Conservation (phyloP, 92 coral and sea anemone species). For the Pocillopora meandrina region DNA sequence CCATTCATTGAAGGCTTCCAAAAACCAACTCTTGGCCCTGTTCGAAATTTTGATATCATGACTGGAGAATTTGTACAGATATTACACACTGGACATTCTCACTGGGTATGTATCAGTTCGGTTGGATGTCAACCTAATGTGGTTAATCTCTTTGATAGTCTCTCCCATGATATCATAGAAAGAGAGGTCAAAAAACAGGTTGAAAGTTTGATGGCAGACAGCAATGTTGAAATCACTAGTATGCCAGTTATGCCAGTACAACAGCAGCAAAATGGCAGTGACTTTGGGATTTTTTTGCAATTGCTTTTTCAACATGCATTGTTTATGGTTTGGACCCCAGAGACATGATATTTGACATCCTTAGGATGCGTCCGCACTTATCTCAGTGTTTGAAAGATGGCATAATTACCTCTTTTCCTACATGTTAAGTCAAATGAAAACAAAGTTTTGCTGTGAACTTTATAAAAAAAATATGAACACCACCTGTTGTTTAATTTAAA, state of each 20-base stretch:
- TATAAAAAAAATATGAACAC: neutral
- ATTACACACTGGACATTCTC: conserved; percentile 41
- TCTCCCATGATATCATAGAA: conserved; percentile 58
- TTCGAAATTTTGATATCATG: conserved; percentile 53
- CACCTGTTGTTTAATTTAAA: conserved; percentile 4
- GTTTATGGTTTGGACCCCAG: conserved; percentile 40
- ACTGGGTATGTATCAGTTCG: conserved; percentile 49
- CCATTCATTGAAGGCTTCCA: conserved; percentile 44
- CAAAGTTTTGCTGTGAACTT: neutral
- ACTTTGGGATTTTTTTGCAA: conserved; percentile 72
- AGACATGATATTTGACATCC: conserved; percentile 41
- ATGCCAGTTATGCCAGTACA: conserved; percentile 40
- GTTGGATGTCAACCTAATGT: conserved; percentile 55
- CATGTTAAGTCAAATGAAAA: conserved; percentile 23
- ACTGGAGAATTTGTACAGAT: conserved; percentile 54
- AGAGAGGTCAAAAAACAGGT: conserved; percentile 67
- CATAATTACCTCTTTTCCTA: conserved; percentile 41
- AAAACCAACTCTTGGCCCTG: conserved; percentile 56
- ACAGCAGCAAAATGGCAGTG: conserved; percentile 67
- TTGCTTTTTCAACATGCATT: conserved; percentile 67
- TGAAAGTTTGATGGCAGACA: conserved; percentile 54
- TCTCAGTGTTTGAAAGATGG: conserved; percentile 31
- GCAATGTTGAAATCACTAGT: conserved; percentile 39
- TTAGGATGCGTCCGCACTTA: conserved; percentile 48
- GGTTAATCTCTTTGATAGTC: conserved; percentile 65